These are phyloP conservation scores for Eriosoma lanigerum DNA, from an alignment of 1,140 invertebrate species.

Conservation along the genomic window DNA sequence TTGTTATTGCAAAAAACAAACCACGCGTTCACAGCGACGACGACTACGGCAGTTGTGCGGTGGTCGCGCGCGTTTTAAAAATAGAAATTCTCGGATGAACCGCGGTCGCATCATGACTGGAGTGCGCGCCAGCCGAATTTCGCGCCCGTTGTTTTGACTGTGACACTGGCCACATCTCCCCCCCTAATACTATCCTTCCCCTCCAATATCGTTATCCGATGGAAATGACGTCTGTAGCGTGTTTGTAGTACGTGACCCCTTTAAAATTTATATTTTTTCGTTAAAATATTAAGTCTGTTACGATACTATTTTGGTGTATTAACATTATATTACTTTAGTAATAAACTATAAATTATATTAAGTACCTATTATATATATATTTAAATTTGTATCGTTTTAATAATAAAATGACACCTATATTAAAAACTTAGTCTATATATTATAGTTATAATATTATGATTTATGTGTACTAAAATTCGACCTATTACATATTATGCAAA, in stretches of 20 bases:
- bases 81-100: constrained; percentile 41
- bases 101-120: constrained; percentile 43
- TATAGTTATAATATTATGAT: too few species aligned
- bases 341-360: too few species aligned
- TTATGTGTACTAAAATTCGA: too few species aligned
- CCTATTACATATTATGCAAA: too few species aligned
- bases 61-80: constrained; percentile 18
- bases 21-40: constrained; percentile 22
- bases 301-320: too few species aligned
- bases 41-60: constrained; percentile 12
- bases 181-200: too few species aligned
- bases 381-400: too few species aligned
- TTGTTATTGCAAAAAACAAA: not conserved
- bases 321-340: too few species aligned
- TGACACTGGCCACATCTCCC: not conserved
- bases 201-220: not conserved
- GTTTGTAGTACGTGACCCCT: not conserved
- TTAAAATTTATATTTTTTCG: not conserved
- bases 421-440: too few species aligned
- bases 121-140: constrained; percentile 31
- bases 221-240: not conserved
- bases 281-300: too few species aligned
- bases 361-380: too few species aligned
- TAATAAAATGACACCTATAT: too few species aligned
- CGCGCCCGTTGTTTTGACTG: constrained; percentile 34